Evolutionary conservation across 92 coral and sea anemone genomes (phyloP).

Genomic region (Porites evermanni): DNA sequence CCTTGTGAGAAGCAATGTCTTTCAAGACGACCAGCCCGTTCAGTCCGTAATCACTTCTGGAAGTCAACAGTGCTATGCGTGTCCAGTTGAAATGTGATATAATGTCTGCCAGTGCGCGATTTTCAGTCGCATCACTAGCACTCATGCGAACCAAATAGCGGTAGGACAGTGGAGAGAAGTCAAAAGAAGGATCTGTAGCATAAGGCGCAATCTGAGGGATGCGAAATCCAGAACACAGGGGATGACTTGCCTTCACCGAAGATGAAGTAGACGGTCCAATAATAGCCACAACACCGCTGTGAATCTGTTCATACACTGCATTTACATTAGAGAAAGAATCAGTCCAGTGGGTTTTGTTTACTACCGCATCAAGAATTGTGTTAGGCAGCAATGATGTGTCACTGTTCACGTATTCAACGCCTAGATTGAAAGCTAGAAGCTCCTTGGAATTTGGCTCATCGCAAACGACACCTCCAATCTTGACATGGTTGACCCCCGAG

Average conservation of each 20-base stretch:
- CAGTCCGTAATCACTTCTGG: slow-evolving; percentile 81
- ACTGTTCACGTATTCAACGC: slow-evolving; percentile 78
- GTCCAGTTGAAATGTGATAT: slow-evolving; percentile 83
- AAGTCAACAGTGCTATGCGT: slow-evolving; percentile 81
- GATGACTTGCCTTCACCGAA: slow-evolving; percentile 72
- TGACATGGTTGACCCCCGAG: slow-evolving; percentile 35
- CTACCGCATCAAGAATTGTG: slow-evolving; percentile 62
- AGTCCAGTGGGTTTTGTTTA: slow-evolving; percentile 70
- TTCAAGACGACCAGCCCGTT: slow-evolving; percentile 77
- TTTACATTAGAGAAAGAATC: slow-evolving; percentile 75
- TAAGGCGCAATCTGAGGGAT: slow-evolving; percentile 84
- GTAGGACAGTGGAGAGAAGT: slow-evolving; percentile 67
- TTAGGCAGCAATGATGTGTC: slow-evolving; percentile 68
- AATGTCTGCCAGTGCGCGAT: slow-evolving; percentile 76
- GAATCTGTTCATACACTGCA: slow-evolving; percentile 84
- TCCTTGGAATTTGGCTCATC: slow-evolving; percentile 44
- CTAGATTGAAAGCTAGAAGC: slow-evolving; percentile 74
- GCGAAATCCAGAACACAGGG: slow-evolving; percentile 79
- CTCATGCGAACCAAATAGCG: slow-evolving; percentile 86
- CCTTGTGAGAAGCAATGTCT: slow-evolving; percentile 83
- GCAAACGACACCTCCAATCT: slow-evolving; percentile 80
- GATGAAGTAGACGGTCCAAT: slow-evolving; percentile 82
- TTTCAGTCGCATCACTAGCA: slow-evolving; percentile 76
- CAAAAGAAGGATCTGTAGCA: slow-evolving; percentile 88
- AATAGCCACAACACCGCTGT: slow-evolving; percentile 73